Evolutionary conservation across 2,888 invertebrate species (phyloP).

Genomic region (Apantesis nais): DNA sequence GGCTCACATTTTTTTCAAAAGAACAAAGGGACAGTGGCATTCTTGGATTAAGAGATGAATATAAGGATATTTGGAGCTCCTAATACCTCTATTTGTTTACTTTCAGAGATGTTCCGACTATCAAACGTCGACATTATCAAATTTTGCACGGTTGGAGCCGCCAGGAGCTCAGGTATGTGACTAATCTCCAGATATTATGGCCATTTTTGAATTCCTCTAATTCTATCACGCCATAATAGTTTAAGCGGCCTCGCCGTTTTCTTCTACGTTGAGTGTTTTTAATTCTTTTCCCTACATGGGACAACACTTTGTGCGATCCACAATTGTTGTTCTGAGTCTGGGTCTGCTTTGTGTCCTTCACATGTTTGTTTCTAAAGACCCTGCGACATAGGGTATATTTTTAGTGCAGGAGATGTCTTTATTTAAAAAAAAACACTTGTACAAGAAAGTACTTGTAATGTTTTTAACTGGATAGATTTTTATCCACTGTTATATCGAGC

Average conservation of each 20-base stretch:
- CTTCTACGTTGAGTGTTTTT: no score
- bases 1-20: neutral
- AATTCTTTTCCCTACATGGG: no score
- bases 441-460: neutral
- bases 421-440: no score
- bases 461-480: neutral
- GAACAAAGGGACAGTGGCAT: neutral
- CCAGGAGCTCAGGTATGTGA: slow-evolving; percentile 94
- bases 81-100: slow-evolving; percentile 28
- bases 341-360: no score
- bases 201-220: slow-evolving; percentile 3
- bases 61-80: neutral
- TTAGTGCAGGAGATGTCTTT: no score
- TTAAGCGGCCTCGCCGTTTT: no score
- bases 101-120: slow-evolving; percentile 98
- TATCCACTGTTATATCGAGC: no score
- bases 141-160: slow-evolving; percentile 97
- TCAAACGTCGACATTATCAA: slow-evolving; percentile 93
- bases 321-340: no score
- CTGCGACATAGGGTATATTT: no score
- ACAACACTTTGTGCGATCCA: no score
- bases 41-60: neutral
- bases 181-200: slow-evolving; percentile 8
- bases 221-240: neutral
- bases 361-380: no score